Conservation (phyloP, 2,797 vertebrate genomes). For the Micropoecilia bifurca region DNA sequence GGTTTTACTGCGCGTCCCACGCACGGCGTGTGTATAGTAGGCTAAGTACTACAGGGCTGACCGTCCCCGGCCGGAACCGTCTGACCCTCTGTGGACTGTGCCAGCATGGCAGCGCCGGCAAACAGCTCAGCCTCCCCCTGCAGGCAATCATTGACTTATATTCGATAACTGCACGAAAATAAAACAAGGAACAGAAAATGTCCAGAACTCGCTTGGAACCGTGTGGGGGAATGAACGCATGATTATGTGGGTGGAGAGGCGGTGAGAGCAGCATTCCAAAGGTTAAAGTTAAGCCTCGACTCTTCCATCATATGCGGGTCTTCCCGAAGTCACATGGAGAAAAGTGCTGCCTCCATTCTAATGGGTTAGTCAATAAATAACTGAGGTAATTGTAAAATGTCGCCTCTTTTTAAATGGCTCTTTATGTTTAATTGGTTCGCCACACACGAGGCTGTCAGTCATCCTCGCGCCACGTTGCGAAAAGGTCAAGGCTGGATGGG, state of each 20-base stretch:
- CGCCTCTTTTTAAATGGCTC: slow-evolving; percentile 4
- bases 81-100: slow-evolving; percentile 52
- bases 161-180: not conserved
- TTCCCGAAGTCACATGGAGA: slow-evolving; percentile 27
- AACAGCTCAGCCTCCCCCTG: slow-evolving; percentile 18
- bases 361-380: slow-evolving; percentile 59
- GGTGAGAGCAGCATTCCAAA: slow-evolving; percentile 56
- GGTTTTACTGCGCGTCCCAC: slow-evolving; percentile 41
- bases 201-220: not conserved
- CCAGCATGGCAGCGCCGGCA: slow-evolving; percentile 49
- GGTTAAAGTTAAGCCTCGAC: slow-evolving; percentile 49
- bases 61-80: not conserved
- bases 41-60: slow-evolving; percentile 7
- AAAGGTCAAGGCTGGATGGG: slow-evolving; percentile 32
- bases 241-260: slow-evolving; percentile 51
- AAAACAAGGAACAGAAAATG: slow-evolving; percentile 4
- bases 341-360: slow-evolving; percentile 8
- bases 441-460: not conserved
- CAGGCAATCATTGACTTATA: slow-evolving; percentile 45
- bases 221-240: slow-evolving; percentile 38
- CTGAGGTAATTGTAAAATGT: slow-evolving; percentile 31
- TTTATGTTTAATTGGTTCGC: not conserved
- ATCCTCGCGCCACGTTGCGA: not conserved
- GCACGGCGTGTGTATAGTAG: not conserved
- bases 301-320: slow-evolving; percentile 39